Conservation (phyloP, 2,113 vertebrate species). For the Lasiurus borealis region DNA sequence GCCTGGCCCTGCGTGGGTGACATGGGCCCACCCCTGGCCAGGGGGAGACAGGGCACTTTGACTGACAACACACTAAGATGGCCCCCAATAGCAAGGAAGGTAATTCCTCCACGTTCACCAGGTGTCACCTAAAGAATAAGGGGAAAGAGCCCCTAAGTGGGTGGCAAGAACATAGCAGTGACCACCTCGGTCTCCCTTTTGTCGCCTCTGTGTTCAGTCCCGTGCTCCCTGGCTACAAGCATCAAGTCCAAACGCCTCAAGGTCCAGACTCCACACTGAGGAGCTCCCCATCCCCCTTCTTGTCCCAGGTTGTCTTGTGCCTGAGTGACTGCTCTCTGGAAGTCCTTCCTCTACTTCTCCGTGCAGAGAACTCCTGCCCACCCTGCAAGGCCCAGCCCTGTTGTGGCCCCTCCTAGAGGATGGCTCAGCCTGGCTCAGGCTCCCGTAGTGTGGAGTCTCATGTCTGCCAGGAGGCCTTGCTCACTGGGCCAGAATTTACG, state of each 20-base stretch:
- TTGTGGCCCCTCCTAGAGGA: background rate
- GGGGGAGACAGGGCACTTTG: background rate
- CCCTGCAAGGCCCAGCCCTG: background rate
- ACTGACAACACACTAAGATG: background rate
- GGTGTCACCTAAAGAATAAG: background rate
- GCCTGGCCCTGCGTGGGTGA: background rate
- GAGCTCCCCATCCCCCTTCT: background rate
- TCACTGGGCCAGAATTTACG: background rate
- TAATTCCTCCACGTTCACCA: background rate
- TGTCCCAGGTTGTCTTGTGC: background rate
- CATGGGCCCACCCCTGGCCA: background rate
- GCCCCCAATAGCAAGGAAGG: background rate
- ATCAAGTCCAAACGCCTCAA: background rate
- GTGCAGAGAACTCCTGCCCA: background rate
- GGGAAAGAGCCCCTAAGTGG: background rate
- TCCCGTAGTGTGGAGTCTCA: background rate
- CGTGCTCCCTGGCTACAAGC: background rate
- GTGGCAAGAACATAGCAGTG: background rate
- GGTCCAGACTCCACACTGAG: background rate
- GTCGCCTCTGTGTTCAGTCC: background rate
- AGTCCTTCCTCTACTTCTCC: background rate
- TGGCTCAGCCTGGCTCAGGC: background rate
- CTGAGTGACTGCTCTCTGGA: background rate
- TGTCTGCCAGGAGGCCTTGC: background rate
- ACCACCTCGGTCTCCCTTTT: background rate